Conservation (phyloP, 23 tunicate genomes). For the Ciona savignyi region DNA sequence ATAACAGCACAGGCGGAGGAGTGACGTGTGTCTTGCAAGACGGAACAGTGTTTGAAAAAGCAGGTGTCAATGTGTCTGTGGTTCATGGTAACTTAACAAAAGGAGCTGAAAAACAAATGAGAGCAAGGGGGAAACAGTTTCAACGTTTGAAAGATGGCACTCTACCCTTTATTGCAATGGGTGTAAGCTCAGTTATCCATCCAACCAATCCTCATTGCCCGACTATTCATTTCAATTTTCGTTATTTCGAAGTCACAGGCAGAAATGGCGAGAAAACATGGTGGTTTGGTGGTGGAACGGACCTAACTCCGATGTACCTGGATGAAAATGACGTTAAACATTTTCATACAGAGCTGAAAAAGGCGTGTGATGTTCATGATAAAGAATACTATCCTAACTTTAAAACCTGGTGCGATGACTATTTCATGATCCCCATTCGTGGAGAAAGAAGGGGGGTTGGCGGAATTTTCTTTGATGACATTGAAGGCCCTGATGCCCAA, state of each 20-base stretch:
- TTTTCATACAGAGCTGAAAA: conserved; percentile 58
- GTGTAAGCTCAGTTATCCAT: conserved; percentile 90
- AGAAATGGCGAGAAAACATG: conserved; percentile 65
- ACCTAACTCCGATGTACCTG: conserved; percentile 84
- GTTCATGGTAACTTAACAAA: conserved; percentile 60
- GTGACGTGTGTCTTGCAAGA: conserved; percentile 93
- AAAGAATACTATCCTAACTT: conserved; percentile 39
- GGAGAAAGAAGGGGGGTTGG: conserved; percentile 89
- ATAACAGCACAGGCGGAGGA: conserved; percentile 83
- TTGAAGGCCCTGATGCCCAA: conserved; percentile 47
- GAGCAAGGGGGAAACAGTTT: conserved; percentile 48
- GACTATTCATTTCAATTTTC: conserved; percentile 82
- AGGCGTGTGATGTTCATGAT: conserved; percentile 67
- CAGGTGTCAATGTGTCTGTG: conserved; percentile 86
- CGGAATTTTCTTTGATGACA: conserved; percentile 91
- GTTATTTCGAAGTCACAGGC: conserved; percentile 85
- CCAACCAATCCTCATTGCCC: conserved; percentile 97
- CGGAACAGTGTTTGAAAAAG: conserved; percentile 91
- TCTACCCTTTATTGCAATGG: conserved; percentile 86
- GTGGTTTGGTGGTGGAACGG: conserved; percentile 98
- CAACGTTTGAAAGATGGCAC: conserved; percentile 50
- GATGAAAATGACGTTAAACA: conserved; percentile 73
- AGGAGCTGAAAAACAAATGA: conserved; percentile 91
- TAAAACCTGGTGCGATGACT: conserved; percentile 93
- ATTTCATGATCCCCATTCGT: conserved; percentile 60